phyloP scores from a whole-genome alignment of 2,113 vertebrate genomes.

The Malurus elegans region DNA sequence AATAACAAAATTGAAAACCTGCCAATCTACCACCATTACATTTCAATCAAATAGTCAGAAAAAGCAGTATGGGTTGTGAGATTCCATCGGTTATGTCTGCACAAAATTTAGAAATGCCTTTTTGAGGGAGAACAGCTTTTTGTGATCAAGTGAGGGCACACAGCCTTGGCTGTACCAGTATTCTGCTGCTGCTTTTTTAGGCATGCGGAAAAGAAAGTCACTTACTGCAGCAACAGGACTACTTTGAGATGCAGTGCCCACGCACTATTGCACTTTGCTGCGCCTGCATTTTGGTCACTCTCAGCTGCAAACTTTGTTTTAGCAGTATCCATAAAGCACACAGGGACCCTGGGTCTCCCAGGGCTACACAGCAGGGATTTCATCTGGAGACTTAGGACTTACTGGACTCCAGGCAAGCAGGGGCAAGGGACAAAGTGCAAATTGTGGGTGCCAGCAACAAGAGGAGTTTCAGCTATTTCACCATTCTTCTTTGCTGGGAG shows the following conservation, averaged over 20 bases:
- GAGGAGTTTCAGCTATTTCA: not conserved
- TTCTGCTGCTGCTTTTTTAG: conserved; percentile 23
- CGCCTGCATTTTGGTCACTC: not conserved
- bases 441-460: accelerated
- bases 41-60: conserved; percentile 6
- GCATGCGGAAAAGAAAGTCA: conserved; percentile 8
- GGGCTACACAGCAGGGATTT: not conserved
- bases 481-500: not conserved
- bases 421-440: not conserved
- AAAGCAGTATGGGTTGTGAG: not conserved
- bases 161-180: not conserved
- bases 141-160: conserved; percentile 5
- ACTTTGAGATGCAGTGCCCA: not conserved
- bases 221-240: conserved; percentile 4
- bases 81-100: not conserved
- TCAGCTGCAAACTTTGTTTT: not conserved
- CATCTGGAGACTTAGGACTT: not conserved
- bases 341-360: not conserved
- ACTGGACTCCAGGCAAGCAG: not conserved
- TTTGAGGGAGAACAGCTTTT: conserved; percentile 23
- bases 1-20: not conserved
- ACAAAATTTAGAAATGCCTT: conserved; percentile 14
- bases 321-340: not conserved
- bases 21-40: not conserved
- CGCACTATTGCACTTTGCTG: not conserved